These are phyloP conservation scores for Microplitis manilae DNA, from an alignment of 2,888 invertebrate genomes.

Conservation along the genomic window DNA sequence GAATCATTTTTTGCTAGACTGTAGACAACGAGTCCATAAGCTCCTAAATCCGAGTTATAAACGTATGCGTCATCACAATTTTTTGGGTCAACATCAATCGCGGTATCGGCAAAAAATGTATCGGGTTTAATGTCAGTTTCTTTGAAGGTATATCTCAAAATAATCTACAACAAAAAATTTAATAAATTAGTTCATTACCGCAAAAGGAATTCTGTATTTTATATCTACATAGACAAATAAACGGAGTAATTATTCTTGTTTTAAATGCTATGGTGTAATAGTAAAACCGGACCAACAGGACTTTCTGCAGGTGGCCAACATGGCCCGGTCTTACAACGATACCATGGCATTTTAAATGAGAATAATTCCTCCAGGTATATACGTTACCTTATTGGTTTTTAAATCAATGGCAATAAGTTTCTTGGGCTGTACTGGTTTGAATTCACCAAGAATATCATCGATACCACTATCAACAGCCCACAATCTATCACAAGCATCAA, in stretches of 20 bases:
- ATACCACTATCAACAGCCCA: constrained; percentile 89
- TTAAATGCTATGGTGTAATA: background rate
- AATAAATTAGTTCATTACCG: background rate
- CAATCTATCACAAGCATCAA: constrained; percentile 84
- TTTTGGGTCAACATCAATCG: constrained; percentile 80
- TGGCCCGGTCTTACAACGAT: no score
- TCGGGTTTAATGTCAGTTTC: constrained; percentile 79
- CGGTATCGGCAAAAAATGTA: constrained; percentile 86
- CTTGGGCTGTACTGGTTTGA: constrained; percentile 72
- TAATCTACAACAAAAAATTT: constrained; percentile 56
- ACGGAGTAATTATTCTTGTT: no score
- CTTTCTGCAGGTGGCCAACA: no score
- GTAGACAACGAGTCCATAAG: constrained; percentile 84
- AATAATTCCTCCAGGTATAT: background rate
- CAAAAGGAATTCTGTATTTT: background rate
- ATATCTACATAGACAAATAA: no score
- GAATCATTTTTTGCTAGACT: constrained; percentile 82
- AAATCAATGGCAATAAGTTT: constrained; percentile 80
- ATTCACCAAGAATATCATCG: constrained; percentile 80
- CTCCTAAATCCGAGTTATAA: constrained; percentile 85
- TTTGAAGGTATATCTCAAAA: constrained; percentile 81
- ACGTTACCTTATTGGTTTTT: constrained; percentile 79
- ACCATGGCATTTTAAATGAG: no score
- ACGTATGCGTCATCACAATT: constrained; percentile 84
- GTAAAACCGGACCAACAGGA: background rate